These are phyloP conservation scores for Erpetoichthys calabaricus DNA, from an alignment of 2,797 vertebrate species.

Conservation along the genomic window DNA sequence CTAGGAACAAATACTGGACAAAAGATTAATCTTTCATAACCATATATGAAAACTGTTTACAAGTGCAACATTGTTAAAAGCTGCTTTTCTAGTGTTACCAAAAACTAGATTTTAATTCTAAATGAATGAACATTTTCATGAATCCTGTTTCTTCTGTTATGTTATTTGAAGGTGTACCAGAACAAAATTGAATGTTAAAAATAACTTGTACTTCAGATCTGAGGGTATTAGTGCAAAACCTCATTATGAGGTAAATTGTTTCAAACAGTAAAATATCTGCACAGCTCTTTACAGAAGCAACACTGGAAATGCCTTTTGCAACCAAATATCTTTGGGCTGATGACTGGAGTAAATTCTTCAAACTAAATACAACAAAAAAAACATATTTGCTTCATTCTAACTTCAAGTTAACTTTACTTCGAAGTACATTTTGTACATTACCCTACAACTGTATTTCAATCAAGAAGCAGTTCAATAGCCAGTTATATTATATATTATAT, in stretches of 20 bases:
- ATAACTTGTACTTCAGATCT: constrained; percentile 31
- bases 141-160: constrained; percentile 18
- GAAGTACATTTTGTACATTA: no score
- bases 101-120: constrained; percentile 19
- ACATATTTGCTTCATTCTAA: no score
- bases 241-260: constrained; percentile 38
- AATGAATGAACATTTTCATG: constrained; percentile 9
- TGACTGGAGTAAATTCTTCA: constrained; percentile 10
- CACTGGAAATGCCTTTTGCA: constrained; percentile 30
- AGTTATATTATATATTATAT: no score
- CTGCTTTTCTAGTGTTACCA: constrained; percentile 35
- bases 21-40: constrained; percentile 13
- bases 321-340: constrained; percentile 28
- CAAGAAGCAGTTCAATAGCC: no score
- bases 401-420: no score
- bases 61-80: constrained; percentile 21
- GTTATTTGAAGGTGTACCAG: constrained; percentile 31
- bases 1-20: background rate
- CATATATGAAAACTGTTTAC: constrained; percentile 4
- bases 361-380: background rate
- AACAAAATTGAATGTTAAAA: constrained; percentile 35
- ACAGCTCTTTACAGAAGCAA: constrained; percentile 37
- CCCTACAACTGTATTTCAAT: no score
- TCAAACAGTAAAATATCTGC: constrained; percentile 32
- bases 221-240: constrained; percentile 60